Conservation (phyloP, 2,113 vertebrate genomes). For the Myrmecobius fasciatus region DNA sequence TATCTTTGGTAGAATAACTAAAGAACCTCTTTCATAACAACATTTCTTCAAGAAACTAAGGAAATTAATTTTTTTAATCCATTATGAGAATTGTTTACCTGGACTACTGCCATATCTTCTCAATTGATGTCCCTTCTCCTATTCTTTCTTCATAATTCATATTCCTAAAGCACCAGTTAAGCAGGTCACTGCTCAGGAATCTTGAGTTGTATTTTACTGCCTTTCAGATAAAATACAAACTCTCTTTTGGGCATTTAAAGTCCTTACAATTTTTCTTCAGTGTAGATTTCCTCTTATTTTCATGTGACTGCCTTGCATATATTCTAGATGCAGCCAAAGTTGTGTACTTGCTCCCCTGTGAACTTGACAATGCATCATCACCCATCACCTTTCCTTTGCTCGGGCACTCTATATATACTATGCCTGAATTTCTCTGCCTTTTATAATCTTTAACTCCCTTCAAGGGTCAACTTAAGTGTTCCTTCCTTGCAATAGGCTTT, state of each 20-base stretch:
- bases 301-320: neutral
- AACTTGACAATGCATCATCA: neutral
- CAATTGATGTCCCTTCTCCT: too few relatives aligned
- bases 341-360: neutral
- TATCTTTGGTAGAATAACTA: neutral
- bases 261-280: neutral
- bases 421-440: too few relatives aligned
- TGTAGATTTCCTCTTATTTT: neutral
- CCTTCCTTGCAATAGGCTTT: too few relatives aligned
- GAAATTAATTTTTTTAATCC: neutral
- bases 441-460: too few relatives aligned
- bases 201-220: neutral
- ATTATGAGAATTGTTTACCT: neutral
- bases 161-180: neutral
- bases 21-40: neutral
- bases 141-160: too few relatives aligned
- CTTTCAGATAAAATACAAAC: neutral
- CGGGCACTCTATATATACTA: too few relatives aligned
- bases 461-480: too few relatives aligned
- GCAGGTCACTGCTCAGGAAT: neutral
- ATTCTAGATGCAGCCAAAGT: neutral
- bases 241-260: neutral
- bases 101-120: neutral
- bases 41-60: neutral
- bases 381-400: neutral